Evolutionary conservation across 2,888 invertebrate genomes (phyloP), one percentile per base, ranked within the genome.

Genomic region (Apodemia duryi): DNA sequence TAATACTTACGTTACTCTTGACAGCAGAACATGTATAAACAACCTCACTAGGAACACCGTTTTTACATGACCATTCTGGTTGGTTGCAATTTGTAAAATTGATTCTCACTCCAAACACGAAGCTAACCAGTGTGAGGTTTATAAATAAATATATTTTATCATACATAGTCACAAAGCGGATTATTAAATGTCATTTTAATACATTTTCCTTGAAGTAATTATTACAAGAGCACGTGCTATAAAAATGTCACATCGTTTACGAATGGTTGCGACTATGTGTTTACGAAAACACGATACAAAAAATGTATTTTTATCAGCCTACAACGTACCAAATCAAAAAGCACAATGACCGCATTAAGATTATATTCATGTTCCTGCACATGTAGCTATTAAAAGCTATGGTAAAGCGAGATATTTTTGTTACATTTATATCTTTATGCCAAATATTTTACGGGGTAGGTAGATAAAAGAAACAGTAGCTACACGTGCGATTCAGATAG

Each of bases 1-100:
- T 13, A 28, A 43, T 77, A 90, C 91, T 91, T 74, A 92, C 92
- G 71, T 84, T 77, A 70, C 70, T 83, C 51, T 73, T 77, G 0
- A 79, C 70, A 28, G 68, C 69, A 9, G 82, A 69, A 68, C 92
- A 92, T 10, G 82, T 84, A 66, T 87, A 92, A 1, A 83, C 75
- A 68, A 91, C 79, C 51, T 91, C 85, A 69, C 76, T 79, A 1
- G 84, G 79, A 32, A 72, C 66, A 73, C 84, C 82, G 69, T 86
- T 84, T 69, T 82, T 74, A 80, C 91, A 93, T 70, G 76, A 85
- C 93, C 92, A 92, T 63, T 85, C 87, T 0, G 83, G 74, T 67
- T 80, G 79, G 69, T 86, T 84, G 73, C 91, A 92, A 69, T 74
- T 85, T 0, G 86, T 86, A 65, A 92, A 92, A 69, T 85, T 86